Base-by-base conservation (phyloP, 2,888 invertebrate species). In the Diadegma fenestrale region DNA sequence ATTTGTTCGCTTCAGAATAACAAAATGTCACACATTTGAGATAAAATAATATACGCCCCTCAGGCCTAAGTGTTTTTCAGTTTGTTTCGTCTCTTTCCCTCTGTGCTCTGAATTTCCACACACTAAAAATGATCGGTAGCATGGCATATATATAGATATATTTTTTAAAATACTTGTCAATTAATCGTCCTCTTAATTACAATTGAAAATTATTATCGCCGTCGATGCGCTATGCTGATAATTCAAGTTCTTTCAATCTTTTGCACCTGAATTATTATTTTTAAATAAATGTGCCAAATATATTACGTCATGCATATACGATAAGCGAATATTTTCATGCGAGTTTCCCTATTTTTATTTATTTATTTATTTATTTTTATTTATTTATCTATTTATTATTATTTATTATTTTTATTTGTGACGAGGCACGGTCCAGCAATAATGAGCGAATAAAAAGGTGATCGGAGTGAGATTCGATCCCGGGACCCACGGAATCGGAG, bases 221-320 rank as follows among this genome's bases (percentile, higher is more conserved):
- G 33, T 75, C 54, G 33, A 81, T 14, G 22, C 54, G 33, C 14
- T 22, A 48, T 71, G 30, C 45, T 19, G 58, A 68, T 37, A 43
- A n/a, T 68, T 82, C 19, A 48, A 63, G 26, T 54, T 37, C 43
- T 61, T 30, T 48, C 69, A n/a, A 51, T 71, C 71, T 19, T 17
- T n/a, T 51, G 19, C 19, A 51, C 8, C n/a, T 63, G 58, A 68
- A 76, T 61, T 66, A 76, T 43, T 68, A 37, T 82, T 82, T 26
- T 73, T 73, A 83, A 86, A 88, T 89, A 86, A 87, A 88, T 90
- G 89, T 91, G 89, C 88, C 88, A 91, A 89, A 88, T 89, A 58
- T 58, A 87, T 88, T 87, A 80, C 88, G 72, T 87, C 76, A 71
- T 89, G 61, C 73, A 73, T 72, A 41, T 54, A 64, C 84, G 43